Base-by-base conservation (phyloP, 2,113 vertebrate species). In the Psittacara wagleri region DNA sequence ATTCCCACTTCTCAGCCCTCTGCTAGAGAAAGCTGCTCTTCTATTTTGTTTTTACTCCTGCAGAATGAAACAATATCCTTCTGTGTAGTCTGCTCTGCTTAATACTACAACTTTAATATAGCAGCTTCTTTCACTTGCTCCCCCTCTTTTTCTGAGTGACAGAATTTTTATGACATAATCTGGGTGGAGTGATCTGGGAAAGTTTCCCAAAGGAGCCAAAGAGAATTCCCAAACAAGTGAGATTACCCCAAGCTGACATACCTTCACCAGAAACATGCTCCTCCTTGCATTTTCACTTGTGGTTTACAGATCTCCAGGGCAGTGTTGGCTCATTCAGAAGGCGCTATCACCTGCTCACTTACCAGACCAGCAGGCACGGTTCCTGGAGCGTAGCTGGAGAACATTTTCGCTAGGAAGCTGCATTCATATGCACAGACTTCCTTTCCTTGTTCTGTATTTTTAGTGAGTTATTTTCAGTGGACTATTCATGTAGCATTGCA, bases 401-500 rank as follows among this genome's bases (percentile, higher is more conserved):
- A 23, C 10, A 22, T 28, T 81, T 19, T 41, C 3, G 2, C 64
- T 67, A 1, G 1, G 61, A 74, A 68, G 8, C 16, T 39, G 8
- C 5, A 0, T 59, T 78, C 24, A 31, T 22, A 48, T 10, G 5
- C 0, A 0, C 11, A 39, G 10, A 35, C 23, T 51, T 49, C 49
- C 10, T 61, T 31, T 73, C n/a, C 27, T 20, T 37, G 2, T 25
- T 68, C 23, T 77, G 9, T 66, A 5, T n/a, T 73, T 92, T 91
- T 28, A 37, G 39, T 51, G 39, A 20, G 33, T 8, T 3, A 6
- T 67, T 91, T 64, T 68, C 41, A 85, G 44, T 4, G 10, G 17
- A 44, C 15, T 27, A 0, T 16, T 41, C 2, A 5, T 7, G 11
- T 3, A 61, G 52, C 25, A 24, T 8, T 55, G n/a, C 0, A 0